Base-by-base conservation (phyloP, 2,888 invertebrate species). In the Capitulum mitella region DNA sequence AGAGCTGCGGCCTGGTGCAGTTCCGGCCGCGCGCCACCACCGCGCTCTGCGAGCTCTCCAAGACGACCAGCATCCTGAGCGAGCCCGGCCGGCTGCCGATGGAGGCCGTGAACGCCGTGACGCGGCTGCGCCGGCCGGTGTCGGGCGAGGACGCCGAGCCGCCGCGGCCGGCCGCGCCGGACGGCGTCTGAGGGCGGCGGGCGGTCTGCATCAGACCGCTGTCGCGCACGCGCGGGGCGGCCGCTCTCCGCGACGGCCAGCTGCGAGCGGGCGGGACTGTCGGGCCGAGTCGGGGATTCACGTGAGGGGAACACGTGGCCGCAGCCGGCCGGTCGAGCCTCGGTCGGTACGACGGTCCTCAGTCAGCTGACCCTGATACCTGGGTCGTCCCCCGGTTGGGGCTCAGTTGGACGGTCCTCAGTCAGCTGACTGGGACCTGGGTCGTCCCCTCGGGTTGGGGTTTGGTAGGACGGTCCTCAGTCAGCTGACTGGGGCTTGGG, bases 21-120 rank as follows among this genome's bases (percentile, higher is more conserved):
- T 92, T 98, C 87, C 89, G 98, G 84, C 97, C 97, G 85, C 93
- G 97, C 85, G 96, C 96, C 82, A 89, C 96, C 83, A 95, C 94
- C 87, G 95, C 97, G 77, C 88, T 98, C 83, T 91, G 94, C 83
- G 92, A 93, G 85, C 89, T 98, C 83, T 94, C 95, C 86, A 97
- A 94, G 83, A 92, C 92, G 81, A 98, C 98, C 77, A 96, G 96
- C 84, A 95, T 98, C 84, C 88, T 98, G 83, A 91, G 94, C 75
- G 92, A 93, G 85, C 97, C 97, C 22, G 91, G 92, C 85, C 91
- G 91, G 79, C 88, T 98, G 84, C 93, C 95, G 19, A 94, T 96
- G 80, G 97, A 98, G 88, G 95, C 95, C 34, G 89, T 91, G 79
- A 90, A 91, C 84, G 93, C 95, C 37, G 91, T 92, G 32, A 83